Base-by-base conservation (phyloP, 2,113 vertebrate genomes). In the Misgurnus anguillicaudatus region DNA sequence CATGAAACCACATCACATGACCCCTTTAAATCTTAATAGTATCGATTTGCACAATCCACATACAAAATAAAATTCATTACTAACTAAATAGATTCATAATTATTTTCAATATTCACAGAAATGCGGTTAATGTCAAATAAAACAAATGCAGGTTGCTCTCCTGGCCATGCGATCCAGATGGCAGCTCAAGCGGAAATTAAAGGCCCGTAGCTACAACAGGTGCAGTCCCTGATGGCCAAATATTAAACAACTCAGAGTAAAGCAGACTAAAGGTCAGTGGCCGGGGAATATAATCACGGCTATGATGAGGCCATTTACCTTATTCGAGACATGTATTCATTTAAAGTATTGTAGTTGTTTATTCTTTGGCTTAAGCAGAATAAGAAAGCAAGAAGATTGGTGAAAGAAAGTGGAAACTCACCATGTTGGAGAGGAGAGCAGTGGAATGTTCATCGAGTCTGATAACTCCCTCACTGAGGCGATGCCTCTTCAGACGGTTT, bases 371-470 rank as follows among this genome's bases (percentile, higher is more conserved):
- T 31, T 1, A 31, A 31, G 24, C 24, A 31, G 38, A 53, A 63
- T 7, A 4, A 13, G 7, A 36, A 13, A 60, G n/a, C 16, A 31
- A 9, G 17, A 48, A 41, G 11, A 41, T 2, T 14, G 7, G n/a
- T n/a, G 13, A 73, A 41, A 1, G 24, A 48, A 17, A 74, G 8
- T 57, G 53, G 7, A 19, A 57, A 74, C 81, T 6, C 90, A 96
- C 95, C 91, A 74, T 76, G 0, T 92, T 90, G 0, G 91, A 88
- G 5, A 97, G 93, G 85, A 94, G 39, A 71, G 88, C 84, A 2
- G 95, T 96, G 93, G 92, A 89, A 85, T 83, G 93, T 93, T 95
- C 95, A 47, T 89, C 94, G 79, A 96, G 91, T 78, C 89, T 92
- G 88, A 96, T 93, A 69, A 95, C 87, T 41, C 95, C 93, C 65